phyloP scores from a whole-genome alignment of 2,113 vertebrate species.

The Gnathonemus echidnorhynchus region DNA sequence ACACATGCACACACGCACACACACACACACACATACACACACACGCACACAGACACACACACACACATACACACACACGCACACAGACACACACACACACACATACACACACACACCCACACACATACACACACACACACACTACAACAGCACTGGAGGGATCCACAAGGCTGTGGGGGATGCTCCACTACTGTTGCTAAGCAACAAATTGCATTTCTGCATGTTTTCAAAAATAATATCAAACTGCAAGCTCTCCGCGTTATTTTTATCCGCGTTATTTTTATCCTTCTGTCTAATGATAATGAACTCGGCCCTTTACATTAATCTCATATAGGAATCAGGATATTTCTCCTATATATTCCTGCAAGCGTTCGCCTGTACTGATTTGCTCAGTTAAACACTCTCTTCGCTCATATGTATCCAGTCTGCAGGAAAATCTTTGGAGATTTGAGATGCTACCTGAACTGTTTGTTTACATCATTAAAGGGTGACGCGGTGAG shows the following conservation, averaged over 20 bases:
- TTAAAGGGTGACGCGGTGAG: background rate
- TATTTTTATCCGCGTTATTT: background rate
- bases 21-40: background rate
- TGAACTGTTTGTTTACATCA: background rate
- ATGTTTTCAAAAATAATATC: background rate
- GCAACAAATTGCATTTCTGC: conserved; percentile 17
- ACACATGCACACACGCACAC: background rate
- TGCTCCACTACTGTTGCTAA: conserved; percentile 15
- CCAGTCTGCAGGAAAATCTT: background rate
- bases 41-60: no score
- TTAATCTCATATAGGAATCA: background rate
- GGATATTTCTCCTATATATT: background rate
- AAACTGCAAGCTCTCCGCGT: background rate
- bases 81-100: no score
- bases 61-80: no score
- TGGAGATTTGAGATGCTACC: background rate
- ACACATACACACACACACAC: background rate
- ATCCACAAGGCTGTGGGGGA: background rate
- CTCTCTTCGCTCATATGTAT: background rate
- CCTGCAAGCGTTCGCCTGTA: background rate
- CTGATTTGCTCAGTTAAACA: background rate
- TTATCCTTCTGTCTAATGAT: background rate
- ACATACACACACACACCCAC: no score
- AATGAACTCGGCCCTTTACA: background rate
- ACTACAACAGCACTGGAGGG: background rate